Conservation (phyloP, 2,797 vertebrate genomes). For the Numenius phaeopus region DNA sequence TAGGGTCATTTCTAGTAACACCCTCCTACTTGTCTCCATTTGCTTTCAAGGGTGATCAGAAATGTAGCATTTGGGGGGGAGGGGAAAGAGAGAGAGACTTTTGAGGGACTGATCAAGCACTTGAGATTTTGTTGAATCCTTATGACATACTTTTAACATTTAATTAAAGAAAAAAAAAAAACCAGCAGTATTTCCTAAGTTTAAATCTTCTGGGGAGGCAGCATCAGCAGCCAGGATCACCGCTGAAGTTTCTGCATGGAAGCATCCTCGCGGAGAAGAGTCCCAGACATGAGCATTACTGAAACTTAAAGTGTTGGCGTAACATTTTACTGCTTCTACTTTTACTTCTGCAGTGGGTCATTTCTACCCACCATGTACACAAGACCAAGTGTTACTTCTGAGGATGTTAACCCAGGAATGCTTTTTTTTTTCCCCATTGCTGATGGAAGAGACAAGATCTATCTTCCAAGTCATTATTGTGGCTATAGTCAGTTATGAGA, state of each 20-base stretch:
- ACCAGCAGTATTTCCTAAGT: too few species aligned
- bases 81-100: neutral
- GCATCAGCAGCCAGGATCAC: neutral
- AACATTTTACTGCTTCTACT: neutral
- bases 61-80: fast-evolving
- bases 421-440: neutral
- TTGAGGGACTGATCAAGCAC: neutral
- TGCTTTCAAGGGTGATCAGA: neutral
- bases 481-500: neutral
- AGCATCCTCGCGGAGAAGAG: neutral
- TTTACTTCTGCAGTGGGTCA: neutral
- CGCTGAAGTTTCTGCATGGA: neutral
- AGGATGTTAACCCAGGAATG: neutral
- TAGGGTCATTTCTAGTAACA: neutral
- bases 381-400: neutral
- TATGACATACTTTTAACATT: neutral
- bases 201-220: neutral
- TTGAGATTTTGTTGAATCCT: neutral
- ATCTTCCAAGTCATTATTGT: neutral
- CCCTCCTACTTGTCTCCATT: neutral
- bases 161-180: neutral
- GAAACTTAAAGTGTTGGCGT: neutral
- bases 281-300: neutral
- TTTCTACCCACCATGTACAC: neutral
- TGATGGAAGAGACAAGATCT: neutral